Percentiles rank a stretch among this genome's conserved stretches.
Evolutionary conservation across 2,797 vertebrate species (phyloP).

Genomic region (Nyctibius grandis): DNA sequence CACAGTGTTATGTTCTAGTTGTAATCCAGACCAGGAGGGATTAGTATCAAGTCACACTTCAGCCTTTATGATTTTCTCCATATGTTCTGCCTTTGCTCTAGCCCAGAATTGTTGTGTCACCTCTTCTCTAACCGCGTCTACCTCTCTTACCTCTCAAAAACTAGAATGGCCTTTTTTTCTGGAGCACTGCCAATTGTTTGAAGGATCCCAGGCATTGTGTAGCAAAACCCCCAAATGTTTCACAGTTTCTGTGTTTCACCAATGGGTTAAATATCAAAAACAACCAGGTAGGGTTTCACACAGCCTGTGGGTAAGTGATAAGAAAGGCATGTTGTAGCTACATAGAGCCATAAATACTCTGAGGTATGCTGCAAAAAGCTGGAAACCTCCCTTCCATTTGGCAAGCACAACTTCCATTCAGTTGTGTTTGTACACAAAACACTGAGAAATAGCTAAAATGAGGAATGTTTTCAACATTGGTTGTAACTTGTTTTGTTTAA

Average conservation of each 20-base stretch:
- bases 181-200: neutral
- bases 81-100: neutral
- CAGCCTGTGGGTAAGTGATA: neutral
- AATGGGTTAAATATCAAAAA: neutral
- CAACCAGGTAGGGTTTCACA: neutral
- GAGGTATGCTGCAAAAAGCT: neutral
- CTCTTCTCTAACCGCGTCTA: neutral
- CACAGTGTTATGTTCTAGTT: neutral
- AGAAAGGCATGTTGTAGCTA: neutral
- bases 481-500: neutral
- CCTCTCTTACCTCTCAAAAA: neutral
- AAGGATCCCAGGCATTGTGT: neutral
- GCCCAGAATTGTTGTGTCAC: neutral
- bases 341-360: neutral
- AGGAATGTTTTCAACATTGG: neutral
- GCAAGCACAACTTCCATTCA: neutral
- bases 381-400: neutral
- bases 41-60: neutral
- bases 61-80: neutral
- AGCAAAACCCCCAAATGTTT: neutral
- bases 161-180: neutral
- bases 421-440: neutral
- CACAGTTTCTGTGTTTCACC: neutral
- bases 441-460: neutral
- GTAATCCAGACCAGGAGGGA: neutral